Base-by-base conservation (phyloP, 2,888 invertebrate species). In the Drosophila prostipennis region DNA sequence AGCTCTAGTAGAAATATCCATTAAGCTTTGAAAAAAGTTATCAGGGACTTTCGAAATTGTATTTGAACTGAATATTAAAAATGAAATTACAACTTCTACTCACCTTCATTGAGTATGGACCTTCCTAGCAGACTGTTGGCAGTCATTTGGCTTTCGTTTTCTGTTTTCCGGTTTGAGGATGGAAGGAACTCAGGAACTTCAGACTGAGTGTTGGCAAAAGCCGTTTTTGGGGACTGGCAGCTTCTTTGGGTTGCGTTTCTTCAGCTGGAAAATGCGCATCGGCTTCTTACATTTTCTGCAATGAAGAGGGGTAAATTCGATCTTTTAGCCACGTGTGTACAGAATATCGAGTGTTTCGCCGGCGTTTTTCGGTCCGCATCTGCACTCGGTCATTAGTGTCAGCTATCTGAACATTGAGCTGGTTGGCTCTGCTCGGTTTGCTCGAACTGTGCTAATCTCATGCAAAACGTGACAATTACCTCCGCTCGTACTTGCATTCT, bases 211-310 rank as follows among this genome's bases (percentile, higher is more conserved):
- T 45, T 32, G 16, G 26, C 43, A n/a, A 43, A 10, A 11, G 48
- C 36, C 49, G 23, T 32, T 56, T 51, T 6, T 4, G 19, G 26
- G 29, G 43, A 59, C 70, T 63, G 59, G 58, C 10, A 70, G 69
- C 71, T 75, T 78, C 87, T 89, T 89, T 87, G 78, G 78, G 87
- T 80, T 56, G 56, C 54, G 85, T 89, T 87, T 60, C 76, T 76
- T 57, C 48, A 46, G 67, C 73, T 75, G 46, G 65, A 23, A 43
- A 69, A 45, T 51, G 57, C 36, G 53, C 58, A 60, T 71, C 32
- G 54, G 63, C 32, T 45, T 40, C 70, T 90, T 87, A 90, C 89
- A 90, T 89, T 68, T 83, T 89, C 89, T 89, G 88, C 46, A 81
- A 78, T 6, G 14, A 45, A 37, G 54, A 26, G 16, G 6, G 53